phyloP scores from a whole-genome alignment of 2,797 vertebrate species.

The Arctocebus calabarensis region DNA sequence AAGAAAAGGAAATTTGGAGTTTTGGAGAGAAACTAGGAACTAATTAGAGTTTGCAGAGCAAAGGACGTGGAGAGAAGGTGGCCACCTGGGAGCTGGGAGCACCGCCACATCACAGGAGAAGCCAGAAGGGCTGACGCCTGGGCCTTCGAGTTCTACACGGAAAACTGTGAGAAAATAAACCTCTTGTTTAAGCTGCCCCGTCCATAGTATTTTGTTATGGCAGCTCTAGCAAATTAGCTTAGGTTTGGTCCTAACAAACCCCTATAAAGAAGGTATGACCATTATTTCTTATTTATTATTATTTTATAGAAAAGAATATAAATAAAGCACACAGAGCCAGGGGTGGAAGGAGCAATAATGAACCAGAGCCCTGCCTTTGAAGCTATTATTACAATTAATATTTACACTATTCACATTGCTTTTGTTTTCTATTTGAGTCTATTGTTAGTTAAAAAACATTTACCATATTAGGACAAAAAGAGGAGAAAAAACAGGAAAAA shows the following conservation, averaged over 20 bases:
- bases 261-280: neutral
- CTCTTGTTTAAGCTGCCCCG: neutral
- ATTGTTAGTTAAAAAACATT: constrained; percentile 21
- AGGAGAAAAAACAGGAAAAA: neutral
- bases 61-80: neutral
- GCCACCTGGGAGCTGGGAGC: neutral
- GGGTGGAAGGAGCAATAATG: neutral
- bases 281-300: neutral
- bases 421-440: neutral
- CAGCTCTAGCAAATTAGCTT: neutral
- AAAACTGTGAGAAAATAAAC: neutral
- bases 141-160: neutral
- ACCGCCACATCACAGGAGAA: neutral
- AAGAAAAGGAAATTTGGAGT: neutral
- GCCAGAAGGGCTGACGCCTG: neutral
- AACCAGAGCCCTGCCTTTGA: neutral
- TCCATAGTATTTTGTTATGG: neutral
- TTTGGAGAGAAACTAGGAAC: neutral
- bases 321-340: neutral
- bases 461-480: neutral
- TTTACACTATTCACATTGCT: neutral
- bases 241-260: neutral
- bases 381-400: neutral
- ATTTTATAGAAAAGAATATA: neutral
- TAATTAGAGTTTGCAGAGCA: neutral